These are phyloP conservation scores for Trachelus tabidus DNA, from an alignment of 2,888 invertebrate genomes.

Conservation along the genomic window DNA sequence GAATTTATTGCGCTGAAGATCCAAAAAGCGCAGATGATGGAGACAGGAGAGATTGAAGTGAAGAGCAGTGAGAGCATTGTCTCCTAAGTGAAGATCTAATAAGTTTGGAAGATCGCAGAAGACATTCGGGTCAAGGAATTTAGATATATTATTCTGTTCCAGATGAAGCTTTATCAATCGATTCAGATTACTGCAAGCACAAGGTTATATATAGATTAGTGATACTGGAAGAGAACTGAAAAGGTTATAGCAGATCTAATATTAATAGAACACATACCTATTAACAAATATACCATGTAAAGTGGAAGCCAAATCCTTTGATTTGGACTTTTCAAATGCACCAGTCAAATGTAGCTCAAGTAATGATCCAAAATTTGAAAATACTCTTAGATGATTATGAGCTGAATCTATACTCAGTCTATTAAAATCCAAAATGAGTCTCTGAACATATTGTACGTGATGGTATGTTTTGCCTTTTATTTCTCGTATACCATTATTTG, in stretches of 20 bases:
- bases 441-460: conserved; percentile 76
- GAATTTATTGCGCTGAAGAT: conserved; percentile 76
- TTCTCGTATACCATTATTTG: conserved; percentile 76
- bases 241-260: background rate
- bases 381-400: conserved; percentile 75
- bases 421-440: conserved; percentile 79
- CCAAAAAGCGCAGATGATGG: conserved; percentile 74
- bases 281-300: conserved; percentile 79
- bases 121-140: conserved; percentile 73
- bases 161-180: conserved; percentile 77
- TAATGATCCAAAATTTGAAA: conserved; percentile 78
- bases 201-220: background rate
- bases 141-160: conserved; percentile 80
- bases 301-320: conserved; percentile 71
- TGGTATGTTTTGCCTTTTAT: conserved; percentile 82
- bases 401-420: conserved; percentile 73
- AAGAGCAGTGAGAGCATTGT: conserved; percentile 72
- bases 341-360: conserved; percentile 78
- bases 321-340: conserved; percentile 77
- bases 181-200: conserved; percentile 69
- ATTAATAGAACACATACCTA: conserved; percentile 51
- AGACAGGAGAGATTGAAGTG: conserved; percentile 77
- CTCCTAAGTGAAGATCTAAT: conserved; percentile 77
- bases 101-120: conserved; percentile 78
- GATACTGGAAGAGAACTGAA: background rate